A percentile compares a stretch with the other conserved stretches of the same genome.
These are phyloP conservation scores for Allacma fusca DNA, from an alignment of 2,888 invertebrate species.

Conservation along the genomic window DNA sequence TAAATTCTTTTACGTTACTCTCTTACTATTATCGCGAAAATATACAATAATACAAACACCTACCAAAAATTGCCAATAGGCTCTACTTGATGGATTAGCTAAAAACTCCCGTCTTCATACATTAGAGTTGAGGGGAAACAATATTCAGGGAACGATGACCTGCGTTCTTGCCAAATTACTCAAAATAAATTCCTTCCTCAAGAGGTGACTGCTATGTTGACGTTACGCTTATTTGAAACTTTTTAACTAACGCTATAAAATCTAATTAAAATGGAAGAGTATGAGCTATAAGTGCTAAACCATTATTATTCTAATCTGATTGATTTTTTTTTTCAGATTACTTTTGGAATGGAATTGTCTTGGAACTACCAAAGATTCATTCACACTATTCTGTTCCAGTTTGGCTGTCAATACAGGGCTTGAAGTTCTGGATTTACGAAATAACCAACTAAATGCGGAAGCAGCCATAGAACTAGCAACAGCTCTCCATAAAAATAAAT, in stretches of 20 bases:
- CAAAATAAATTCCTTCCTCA: conserved; percentile 63
- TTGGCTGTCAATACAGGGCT: conserved; percentile 63
- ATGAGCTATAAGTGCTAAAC: no score
- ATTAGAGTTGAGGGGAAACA: conserved; percentile 65
- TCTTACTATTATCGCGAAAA: background rate
- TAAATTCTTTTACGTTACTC: no score
- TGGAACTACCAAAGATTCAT: conserved; percentile 63
- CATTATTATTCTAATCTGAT: no score
- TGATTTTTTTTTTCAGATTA: conserved; percentile 48
- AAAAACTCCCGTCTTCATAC: conserved; percentile 63
- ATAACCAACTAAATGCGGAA: conserved; percentile 64
- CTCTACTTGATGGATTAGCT: conserved; percentile 63
- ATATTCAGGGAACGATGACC: conserved; percentile 62
- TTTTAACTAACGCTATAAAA: no score
- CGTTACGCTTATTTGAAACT: no score
- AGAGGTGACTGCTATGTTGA: conserved; percentile 57
- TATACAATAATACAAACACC: background rate
- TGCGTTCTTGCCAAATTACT: conserved; percentile 64
- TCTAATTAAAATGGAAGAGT: no score
- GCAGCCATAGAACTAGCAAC: conserved; percentile 63
- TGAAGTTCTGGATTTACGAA: conserved; percentile 64
- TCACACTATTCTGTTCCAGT: conserved; percentile 64
- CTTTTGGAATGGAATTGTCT: conserved; percentile 65
- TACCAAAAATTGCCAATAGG: conserved; percentile 36
- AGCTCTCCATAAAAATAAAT: conserved; percentile 63